Evolutionary conservation across 2,113 vertebrate species (phyloP).

Genomic region (Carassius carassius): DNA sequence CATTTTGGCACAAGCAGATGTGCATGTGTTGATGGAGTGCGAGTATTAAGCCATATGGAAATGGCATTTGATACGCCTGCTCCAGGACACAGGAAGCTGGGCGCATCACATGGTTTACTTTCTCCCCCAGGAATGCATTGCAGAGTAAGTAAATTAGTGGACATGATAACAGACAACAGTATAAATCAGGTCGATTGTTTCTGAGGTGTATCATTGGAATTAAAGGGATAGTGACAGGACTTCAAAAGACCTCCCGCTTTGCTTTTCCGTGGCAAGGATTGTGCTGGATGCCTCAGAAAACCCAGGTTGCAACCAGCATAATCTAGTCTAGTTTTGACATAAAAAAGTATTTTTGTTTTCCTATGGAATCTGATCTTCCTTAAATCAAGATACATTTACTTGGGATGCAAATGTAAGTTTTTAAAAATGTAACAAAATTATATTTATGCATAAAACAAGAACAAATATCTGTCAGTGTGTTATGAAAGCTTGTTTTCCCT

Average conservation of each 20-base stretch:
- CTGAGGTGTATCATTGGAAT: slow-evolving; percentile 12
- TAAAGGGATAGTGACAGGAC: slow-evolving; percentile 33
- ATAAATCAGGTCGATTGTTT: slow-evolving; percentile 30
- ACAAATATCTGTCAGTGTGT: too few relatives aligned
- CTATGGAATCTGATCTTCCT: too few relatives aligned
- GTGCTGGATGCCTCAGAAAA: slow-evolving; percentile 31
- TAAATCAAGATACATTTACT: too few relatives aligned
- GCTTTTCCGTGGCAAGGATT: neutral
- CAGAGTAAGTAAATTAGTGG: neutral
- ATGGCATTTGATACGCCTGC: slow-evolving; percentile 67
- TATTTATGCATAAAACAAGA: too few relatives aligned
- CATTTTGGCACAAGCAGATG: slow-evolving; percentile 39
- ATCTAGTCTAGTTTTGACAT: neutral
- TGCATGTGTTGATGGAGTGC: slow-evolving; percentile 40
- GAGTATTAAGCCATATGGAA: slow-evolving; percentile 40
- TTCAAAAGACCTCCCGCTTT: neutral
- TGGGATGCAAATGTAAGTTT: too few relatives aligned
- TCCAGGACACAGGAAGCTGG: slow-evolving; percentile 66
- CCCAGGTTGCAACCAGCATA: neutral
- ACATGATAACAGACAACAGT: slow-evolving; percentile 53
- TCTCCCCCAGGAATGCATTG: slow-evolving; percentile 7
- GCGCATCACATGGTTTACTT: neutral
- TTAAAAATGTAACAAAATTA: too few relatives aligned
- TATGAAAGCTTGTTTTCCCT: too few relatives aligned
- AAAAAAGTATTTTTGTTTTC: too few relatives aligned